Evolutionary conservation across 2,113 vertebrate species (phyloP), one percentile per base, ranked within the genome.

Genomic region (Chascanopsetta lugubris): DNA sequence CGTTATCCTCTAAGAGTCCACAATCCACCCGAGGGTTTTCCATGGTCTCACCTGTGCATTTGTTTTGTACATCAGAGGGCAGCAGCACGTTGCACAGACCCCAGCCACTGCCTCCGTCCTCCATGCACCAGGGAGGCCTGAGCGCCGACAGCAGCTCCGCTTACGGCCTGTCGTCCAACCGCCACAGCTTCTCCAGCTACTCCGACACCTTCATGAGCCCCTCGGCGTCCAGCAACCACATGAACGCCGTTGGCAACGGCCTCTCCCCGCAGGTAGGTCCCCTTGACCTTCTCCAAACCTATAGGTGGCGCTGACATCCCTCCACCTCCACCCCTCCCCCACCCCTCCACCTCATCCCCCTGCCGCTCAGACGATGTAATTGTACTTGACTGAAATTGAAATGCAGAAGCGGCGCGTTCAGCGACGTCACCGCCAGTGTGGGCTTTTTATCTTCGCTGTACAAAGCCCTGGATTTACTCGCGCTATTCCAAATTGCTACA

Each of bases 111-210:
- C 97, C 97, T 0, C 97, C 97, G 0, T 99, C 97, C 77, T 97
- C 97, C 89, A 99, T 99, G 97, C 97, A 99, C 86, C 97, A 99
- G 91, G 94, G 97, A 1, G 96, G 96, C 0, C 91, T 98, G 49
- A 90, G 94, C 0, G 93, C 94, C 0, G 97, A 98, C 85, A 92
- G 89, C 50, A 67, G 94, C 89, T 93, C 95, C 0, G 95, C 96
- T 56, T 99, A 99, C 0, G 96, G 96, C 12, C 93, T 98, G 75
- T 90, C 93, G 2, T 93, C 93, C 79, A 94, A 94, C 65, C 94
- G 97, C 40, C 96, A 99, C 89, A 80, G 95, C 86, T 99, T 99
- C 92, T 96, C 96, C 91, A 98, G 95, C 93, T 99, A 99, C 90
- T 97, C 97, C 0, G 97, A 99, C 73, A 96, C 94, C 38, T 99